Evolutionary conservation across 2,797 vertebrate species (phyloP), one percentile per base, ranked within the genome.

Genomic region (Liparis tanakae): DNA sequence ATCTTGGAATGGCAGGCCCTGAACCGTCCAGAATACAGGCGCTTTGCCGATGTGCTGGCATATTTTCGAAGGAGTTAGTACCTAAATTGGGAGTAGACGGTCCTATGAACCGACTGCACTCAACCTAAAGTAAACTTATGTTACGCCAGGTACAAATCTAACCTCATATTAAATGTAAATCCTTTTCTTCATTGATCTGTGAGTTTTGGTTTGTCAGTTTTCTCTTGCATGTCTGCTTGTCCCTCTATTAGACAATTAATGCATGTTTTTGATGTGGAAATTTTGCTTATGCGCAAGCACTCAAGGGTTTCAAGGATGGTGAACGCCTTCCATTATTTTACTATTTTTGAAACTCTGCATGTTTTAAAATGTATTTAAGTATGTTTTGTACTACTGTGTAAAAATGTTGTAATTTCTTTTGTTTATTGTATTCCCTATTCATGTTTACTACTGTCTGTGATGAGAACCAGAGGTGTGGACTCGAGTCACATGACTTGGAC

Each of bases 21-120:
- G 58, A 94, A 84, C 30, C 2, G 0, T 6, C 22, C 17, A 14
- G 54, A 46, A 18, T 61, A 67, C 5, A 83, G 78, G 25, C 82
- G 94, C 15, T 97, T 96, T 80, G 83, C 82, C 34, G 72, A 64
- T 0, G 63, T 95, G n/a, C 93, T 92, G 0, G 77, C 85, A 10
- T 5, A n/a, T 0, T 96, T 95, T 46, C 15, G n/a, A n/a, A 81
- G 79, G n/a, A 90, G 85, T 37, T 15, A 67, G 0, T 2, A 15
- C 46, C 1, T 48, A 0, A 80, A 10, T 34, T 2, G 5, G 22
- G 1, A 54, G 2, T 12, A 6, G 36, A 48, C 9, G 3, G 7
- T 6, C 33, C 13, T 18, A 3, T 34, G 1, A 41, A 22, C 20
- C 12, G 0, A 8, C 3, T 37, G 20, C 15, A 60, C 34, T 72